A percentile compares a stretch with the other conserved stretches of the same genome.
Evolutionary conservation across 2,888 invertebrate genomes (phyloP).

Genomic region (Tupiocoris notatus): DNA sequence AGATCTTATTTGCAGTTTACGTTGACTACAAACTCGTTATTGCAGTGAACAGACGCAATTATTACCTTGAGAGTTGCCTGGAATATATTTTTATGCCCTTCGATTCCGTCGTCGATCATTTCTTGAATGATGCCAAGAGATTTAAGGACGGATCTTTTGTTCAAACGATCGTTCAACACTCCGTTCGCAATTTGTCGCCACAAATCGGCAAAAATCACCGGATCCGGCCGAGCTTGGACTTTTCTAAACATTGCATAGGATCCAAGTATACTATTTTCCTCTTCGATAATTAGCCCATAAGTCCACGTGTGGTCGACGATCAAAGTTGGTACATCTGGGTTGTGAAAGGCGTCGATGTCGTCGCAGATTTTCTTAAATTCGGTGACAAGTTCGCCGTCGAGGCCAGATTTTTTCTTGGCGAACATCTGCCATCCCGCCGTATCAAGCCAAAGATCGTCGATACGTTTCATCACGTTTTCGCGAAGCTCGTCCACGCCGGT

Average conservation of each 20-base stretch:
- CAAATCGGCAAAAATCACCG: constrained; percentile 49
- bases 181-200: constrained; percentile 67
- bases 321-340: constrained; percentile 45
- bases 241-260: constrained; percentile 67
- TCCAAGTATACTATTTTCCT: constrained; percentile 63
- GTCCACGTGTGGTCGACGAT: constrained; percentile 56
- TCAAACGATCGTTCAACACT: constrained; percentile 60
- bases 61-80: constrained; percentile 39
- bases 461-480: constrained; percentile 48
- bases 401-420: constrained; percentile 42
- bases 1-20: too few relatives aligned
- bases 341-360: constrained; percentile 45
- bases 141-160: constrained; percentile 29
- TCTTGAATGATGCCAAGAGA: constrained; percentile 41
- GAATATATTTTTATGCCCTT: constrained; percentile 44
- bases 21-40: too few relatives aligned
- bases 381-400: constrained; percentile 61
- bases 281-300: constrained; percentile 64
- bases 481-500: constrained; percentile 47
- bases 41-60: too few relatives aligned
- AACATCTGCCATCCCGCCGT: constrained; percentile 57
- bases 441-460: constrained; percentile 63
- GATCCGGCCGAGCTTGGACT: constrained; percentile 58
- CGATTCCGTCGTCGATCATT: constrained; percentile 42
- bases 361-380: constrained; percentile 61